Conservation (phyloP, 1,140 invertebrate species). For the Mercenaria mercenaria region DNA sequence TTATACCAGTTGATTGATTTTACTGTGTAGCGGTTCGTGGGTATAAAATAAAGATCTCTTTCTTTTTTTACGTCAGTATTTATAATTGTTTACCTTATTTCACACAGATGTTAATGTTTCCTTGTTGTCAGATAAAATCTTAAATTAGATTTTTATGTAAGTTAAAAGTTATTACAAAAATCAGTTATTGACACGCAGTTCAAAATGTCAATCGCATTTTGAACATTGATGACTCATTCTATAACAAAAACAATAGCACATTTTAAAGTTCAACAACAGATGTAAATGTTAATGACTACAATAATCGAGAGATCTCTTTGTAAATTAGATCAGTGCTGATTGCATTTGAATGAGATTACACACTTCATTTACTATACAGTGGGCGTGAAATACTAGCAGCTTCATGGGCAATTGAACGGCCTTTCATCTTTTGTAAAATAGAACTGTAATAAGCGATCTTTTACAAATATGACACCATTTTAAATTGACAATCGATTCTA, state of each 20-base stretch:
- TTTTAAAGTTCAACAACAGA: not conserved
- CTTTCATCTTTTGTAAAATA: not conserved
- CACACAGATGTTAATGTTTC: no score
- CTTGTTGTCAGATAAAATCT: no score
- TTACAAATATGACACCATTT: not conserved
- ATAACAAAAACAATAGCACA: not conserved
- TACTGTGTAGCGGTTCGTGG: no score
- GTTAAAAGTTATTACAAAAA: no score
- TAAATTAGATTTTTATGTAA: no score
- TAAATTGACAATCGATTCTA: constrained; percentile 3
- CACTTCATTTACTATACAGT: not conserved
- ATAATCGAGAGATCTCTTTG: not conserved
- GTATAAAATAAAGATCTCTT: no score
- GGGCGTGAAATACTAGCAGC: not conserved
- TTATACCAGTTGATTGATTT: no score
- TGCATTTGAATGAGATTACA: not conserved
- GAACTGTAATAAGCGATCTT: not conserved
- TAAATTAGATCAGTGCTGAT: not conserved
- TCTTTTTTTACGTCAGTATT: no score
- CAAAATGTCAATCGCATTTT: not conserved
- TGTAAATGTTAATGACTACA: not conserved
- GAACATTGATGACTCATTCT: not conserved
- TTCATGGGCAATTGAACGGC: not conserved
- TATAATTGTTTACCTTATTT: no score
- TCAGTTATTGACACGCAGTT: no score